Conservation (phyloP, 2,113 vertebrate species). For the Misgurnus anguillicaudatus region DNA sequence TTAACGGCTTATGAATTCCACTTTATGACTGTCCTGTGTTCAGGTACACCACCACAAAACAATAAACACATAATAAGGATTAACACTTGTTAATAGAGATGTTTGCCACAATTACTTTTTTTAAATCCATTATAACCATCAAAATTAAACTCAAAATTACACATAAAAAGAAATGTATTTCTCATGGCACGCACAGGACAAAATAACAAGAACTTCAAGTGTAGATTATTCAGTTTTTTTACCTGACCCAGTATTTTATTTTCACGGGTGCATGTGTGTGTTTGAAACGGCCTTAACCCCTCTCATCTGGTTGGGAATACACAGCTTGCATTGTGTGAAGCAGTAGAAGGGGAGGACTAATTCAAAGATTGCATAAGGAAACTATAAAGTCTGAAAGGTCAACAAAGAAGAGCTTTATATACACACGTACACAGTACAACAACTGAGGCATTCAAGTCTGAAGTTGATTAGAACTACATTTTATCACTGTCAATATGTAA, state of each 20-base stretch:
- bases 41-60: not conserved
- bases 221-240: not conserved
- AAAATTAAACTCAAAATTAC: too few relatives aligned
- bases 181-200: not conserved
- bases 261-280: not conserved
- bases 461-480: not conserved
- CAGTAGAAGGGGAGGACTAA: conserved; percentile 21
- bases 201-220: not conserved
- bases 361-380: conserved; percentile 29
- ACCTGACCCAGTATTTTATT: not conserved
- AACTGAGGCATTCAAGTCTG: conserved; percentile 5
- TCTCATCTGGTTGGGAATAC: conserved; percentile 15
- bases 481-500: not conserved
- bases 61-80: not conserved
- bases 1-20: not conserved
- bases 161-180: too few relatives aligned
- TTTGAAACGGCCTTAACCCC: conserved; percentile 11
- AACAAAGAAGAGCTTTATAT: conserved; percentile 40
- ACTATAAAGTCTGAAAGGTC: conserved; percentile 8
- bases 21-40: not conserved
- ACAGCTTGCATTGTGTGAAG: conserved; percentile 23
- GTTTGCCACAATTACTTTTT: not conserved
- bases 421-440: not conserved
- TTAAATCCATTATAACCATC: too few relatives aligned
- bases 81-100: not conserved